Evolutionary conservation across 2,113 vertebrate species (phyloP).

Genomic region (Fulica atra): DNA sequence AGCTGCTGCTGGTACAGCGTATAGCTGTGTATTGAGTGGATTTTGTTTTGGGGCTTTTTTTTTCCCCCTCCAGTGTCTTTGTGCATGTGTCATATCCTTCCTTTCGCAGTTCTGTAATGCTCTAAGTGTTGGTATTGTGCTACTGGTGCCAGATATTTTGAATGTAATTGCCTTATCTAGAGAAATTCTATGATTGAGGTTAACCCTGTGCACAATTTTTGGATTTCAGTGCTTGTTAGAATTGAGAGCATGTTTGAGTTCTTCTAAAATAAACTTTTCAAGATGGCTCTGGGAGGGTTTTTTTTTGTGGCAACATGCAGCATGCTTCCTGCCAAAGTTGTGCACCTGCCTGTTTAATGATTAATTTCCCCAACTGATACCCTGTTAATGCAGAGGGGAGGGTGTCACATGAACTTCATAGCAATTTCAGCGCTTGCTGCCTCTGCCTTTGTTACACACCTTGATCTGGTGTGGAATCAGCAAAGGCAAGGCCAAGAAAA

Average conservation of each 20-base stretch:
- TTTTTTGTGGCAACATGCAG: not conserved
- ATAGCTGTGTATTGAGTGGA: not conserved
- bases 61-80: not conserved
- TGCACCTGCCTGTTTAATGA: slow-evolving; percentile 5
- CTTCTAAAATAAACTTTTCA: not conserved
- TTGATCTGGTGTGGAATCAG: not conserved
- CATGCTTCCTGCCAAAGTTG: not conserved
- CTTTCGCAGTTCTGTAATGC: not conserved
- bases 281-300: not conserved
- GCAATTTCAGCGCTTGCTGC: not conserved
- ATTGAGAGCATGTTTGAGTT: accelerated
- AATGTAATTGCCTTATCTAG: not conserved
- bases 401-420: not conserved
- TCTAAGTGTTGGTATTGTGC: not conserved
- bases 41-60: no score
- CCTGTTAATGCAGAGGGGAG: not conserved
- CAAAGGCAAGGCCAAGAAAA: not conserved
- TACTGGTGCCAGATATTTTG: not conserved
- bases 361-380: not conserved
- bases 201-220: not conserved
- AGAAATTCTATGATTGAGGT: not conserved
- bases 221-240: not conserved
- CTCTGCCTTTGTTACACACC: not conserved
- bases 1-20: not conserved
- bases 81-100: not conserved